Evolutionary conservation across 2,113 vertebrate species (phyloP).

Genomic region (Pogonocichla stellata): DNA sequence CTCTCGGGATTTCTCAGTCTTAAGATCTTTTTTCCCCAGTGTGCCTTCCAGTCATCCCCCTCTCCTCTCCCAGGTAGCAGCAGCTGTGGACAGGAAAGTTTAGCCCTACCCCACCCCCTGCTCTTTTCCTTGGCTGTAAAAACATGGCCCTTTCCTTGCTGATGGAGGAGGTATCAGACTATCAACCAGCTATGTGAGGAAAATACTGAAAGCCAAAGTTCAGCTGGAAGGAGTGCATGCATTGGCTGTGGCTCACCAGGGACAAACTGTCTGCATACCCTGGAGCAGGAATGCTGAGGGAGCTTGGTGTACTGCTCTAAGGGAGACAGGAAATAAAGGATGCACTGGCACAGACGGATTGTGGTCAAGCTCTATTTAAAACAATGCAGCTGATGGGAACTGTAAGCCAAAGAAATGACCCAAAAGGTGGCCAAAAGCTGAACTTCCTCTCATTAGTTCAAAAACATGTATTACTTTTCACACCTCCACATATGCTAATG

Average conservation of each 20-base stretch:
- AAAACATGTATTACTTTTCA: not conserved
- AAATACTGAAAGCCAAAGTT: not conserved
- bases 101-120: fast-evolving
- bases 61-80: not conserved
- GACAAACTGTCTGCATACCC: not conserved
- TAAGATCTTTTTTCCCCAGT: not conserved
- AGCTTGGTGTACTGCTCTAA: not conserved
- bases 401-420: not conserved
- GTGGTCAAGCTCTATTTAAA: not conserved
- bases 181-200: not conserved
- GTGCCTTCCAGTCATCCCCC: not conserved
- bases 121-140: not conserved
- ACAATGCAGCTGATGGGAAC: not conserved
- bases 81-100: not conserved
- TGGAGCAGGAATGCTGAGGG: not conserved
- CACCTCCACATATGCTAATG: not conserved
- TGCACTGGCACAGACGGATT: not conserved
- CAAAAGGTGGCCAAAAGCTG: not conserved
- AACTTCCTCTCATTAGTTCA: not conserved
- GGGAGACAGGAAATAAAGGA: not conserved
- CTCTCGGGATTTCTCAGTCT: not conserved
- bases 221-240: not conserved
- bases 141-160: not conserved
- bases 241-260: not conserved
- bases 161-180: not conserved